Base-by-base conservation (phyloP, 2,797 vertebrate species). In the Helostoma temminkii region DNA sequence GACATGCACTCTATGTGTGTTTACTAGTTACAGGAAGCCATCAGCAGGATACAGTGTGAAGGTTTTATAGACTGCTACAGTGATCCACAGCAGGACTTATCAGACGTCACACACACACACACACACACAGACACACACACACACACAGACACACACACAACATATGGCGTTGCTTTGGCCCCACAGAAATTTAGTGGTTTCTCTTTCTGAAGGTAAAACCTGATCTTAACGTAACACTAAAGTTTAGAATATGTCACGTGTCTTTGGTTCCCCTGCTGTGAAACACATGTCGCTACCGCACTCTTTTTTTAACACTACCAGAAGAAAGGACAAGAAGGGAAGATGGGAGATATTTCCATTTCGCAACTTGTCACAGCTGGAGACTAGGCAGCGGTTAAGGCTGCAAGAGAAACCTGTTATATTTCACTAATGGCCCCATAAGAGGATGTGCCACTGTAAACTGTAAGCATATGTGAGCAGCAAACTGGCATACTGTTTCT, bases 41-140 rank as follows among this genome's bases (percentile, higher is more conserved):
- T 34, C 67, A 79, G 66, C 75, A 65, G 76, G 79, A 78, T 69
- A 34, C 36, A 74, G 48, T 19, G 14, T 52, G 57, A 50, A 64
- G 26, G 58, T 76, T 88, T 85, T 76, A 86, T 41, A 52, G 67
- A 25, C 45, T 42, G 32, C 57, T 78, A 30, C 32, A 80, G 41
- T 76, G 68, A 73, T n/a, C 45, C 64, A 55, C 57, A 72, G 67
- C 66, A 21, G 69, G 70, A 58, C 48, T 69, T 78, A 81, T 83
- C 70, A 80, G 36, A 80, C 82, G 50, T 66, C 53, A 49, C 72
- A 45, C 72, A 49, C 7, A 48, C 36, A 42, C 49, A 37, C 28
- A n/a, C 36, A 43, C 36, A 39, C 28, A 53, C 32, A 34, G 37
- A 46, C 22, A 26, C 67, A 54, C 34, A 41, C 28, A 61, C 1